Conservation (phyloP, 2,888 invertebrate genomes). For the Pristionchus arcanus region DNA sequence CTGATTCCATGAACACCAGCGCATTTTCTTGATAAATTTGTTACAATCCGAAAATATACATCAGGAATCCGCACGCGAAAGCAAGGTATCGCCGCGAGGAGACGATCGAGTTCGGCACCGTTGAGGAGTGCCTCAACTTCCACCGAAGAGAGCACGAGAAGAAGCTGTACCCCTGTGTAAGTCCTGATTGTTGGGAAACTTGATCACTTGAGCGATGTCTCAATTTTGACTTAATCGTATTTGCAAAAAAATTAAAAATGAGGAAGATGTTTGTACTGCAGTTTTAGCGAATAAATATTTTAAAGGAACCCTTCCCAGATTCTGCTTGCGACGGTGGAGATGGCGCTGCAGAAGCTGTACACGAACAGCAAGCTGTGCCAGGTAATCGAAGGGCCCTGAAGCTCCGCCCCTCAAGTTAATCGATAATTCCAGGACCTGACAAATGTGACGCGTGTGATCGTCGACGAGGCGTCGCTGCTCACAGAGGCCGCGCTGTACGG, state of each 20-base stretch:
- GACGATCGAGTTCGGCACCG: background rate
- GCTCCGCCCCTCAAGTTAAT: too few species aligned
- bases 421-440: too few species aligned
- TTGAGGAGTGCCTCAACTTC: background rate
- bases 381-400: background rate
- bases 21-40: background rate
- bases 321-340: background rate
- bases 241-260: too few species aligned
- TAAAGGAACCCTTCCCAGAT: too few species aligned
- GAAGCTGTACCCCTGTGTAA: background rate
- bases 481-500: background rate
- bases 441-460: too few species aligned
- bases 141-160: background rate
- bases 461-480: background rate
- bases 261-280: background rate
- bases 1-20: too few species aligned
- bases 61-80: background rate
- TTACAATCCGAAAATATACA: background rate
- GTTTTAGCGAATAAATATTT: background rate
- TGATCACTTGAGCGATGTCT: too few species aligned
- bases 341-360: background rate
- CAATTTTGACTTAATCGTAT: too few species aligned
- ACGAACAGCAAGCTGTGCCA: background rate
- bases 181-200: background rate
- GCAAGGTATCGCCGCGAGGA: background rate